Evolutionary conservation across 2,113 vertebrate species (phyloP).

Genomic region (Empidonax alnorum): DNA sequence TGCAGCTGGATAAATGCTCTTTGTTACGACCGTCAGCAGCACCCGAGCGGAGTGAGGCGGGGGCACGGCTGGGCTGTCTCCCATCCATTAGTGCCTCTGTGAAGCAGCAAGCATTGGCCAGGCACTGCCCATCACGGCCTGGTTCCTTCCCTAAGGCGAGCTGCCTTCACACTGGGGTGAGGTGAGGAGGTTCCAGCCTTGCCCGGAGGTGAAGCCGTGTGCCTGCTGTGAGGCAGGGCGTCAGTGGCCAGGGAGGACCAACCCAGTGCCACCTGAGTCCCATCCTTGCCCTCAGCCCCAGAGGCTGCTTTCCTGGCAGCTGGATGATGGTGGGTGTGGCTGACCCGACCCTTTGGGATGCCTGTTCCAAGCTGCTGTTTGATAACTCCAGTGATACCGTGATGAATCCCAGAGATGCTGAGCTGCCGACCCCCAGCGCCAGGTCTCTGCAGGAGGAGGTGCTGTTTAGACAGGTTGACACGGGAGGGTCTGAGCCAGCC

Average conservation of each 20-base stretch:
- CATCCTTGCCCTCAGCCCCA: not conserved
- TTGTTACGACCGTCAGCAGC: not conserved
- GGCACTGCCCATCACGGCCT: accelerated
- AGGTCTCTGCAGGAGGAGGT: conserved; percentile 4
- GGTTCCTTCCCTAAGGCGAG: not conserved
- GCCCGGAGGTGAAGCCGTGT: not conserved
- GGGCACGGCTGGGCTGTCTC: not conserved
- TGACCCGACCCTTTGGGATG: not conserved
- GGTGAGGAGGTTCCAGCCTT: not conserved
- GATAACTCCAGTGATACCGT: not conserved
- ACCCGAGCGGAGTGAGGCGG: not conserved
- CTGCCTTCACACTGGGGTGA: not conserved
- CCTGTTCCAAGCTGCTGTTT: not conserved
- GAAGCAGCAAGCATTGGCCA: not conserved
- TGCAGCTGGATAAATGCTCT: not conserved
- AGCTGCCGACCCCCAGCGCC: accelerated
- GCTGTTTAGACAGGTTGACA: conserved; percentile 51
- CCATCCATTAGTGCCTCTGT: accelerated
- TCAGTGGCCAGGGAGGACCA: not conserved
- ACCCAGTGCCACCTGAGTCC: not conserved
- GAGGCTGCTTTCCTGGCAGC: not conserved
- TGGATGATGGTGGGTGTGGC: not conserved
- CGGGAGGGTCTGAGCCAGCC: not conserved
- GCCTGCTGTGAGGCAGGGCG: not conserved
- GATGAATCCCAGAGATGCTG: conserved; percentile 3